Evolutionary conservation across 2,113 vertebrate species (phyloP).

Genomic region (Myxocyprinus asiaticus): DNA sequence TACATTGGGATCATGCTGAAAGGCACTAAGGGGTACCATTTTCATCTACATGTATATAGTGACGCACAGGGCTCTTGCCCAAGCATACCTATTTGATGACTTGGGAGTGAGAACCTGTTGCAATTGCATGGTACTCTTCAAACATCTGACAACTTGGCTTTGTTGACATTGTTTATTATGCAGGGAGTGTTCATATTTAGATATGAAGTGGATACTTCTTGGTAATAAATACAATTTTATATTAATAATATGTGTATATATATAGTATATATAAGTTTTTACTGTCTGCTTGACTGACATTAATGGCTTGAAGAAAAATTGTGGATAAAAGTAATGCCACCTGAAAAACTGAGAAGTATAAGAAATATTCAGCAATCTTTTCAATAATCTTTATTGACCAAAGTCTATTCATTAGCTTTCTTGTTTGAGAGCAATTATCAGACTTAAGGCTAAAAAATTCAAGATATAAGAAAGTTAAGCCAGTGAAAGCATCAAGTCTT

Average conservation of each 20-base stretch:
- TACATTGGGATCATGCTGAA: no score
- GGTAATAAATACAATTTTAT: not conserved
- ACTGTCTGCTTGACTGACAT: not conserved
- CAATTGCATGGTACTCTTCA: no score
- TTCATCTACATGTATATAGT: no score
- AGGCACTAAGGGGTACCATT: no score
- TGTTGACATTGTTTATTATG: no score
- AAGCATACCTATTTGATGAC: no score
- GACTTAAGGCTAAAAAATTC: slow-evolving; percentile 2
- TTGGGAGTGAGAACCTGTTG: no score
- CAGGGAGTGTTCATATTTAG: not conserved
- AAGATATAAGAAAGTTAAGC: slow-evolving; percentile 2
- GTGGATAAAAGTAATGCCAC: not conserved
- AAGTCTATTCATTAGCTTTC: slow-evolving; percentile 10
- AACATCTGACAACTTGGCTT: no score
- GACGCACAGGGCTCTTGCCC: no score
- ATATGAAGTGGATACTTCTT: not conserved
- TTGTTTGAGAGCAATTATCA: slow-evolving; percentile 14
- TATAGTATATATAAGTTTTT: no score
- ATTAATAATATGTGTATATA: no score
- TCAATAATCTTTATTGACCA: not conserved
- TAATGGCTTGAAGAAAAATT: not conserved
- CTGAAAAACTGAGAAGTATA: no score
- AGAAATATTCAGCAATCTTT: not conserved
- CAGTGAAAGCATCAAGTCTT: not conserved